Evolutionary conservation across 2,888 invertebrate genomes (phyloP), one percentile per base, ranked within the genome.

Genomic region (Fragum whitleyi): DNA sequence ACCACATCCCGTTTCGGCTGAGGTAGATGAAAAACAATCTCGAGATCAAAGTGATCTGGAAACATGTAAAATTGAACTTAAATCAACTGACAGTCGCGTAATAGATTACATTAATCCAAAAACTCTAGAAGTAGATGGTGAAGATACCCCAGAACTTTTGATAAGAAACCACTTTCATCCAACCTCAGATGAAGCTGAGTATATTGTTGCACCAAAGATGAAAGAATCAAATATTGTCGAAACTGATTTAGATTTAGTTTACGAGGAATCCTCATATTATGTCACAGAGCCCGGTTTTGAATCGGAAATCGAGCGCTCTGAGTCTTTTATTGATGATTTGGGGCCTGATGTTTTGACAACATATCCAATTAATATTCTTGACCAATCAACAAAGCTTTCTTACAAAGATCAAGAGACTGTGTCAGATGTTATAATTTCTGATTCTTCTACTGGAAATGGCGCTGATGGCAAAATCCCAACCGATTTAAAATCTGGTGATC

Each of bases 291-390:
- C 47, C n/a, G 23, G 23, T 57, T 23, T 3, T 57, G 83, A 82
- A 83, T 81, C 65, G 81, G 87, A 79, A 84, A 86, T 70, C 67
- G 72, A 72, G 23, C 47, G 77, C 69, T 23, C 70, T 26, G 70
- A 79, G 84, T 77, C 81, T 53, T 81, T 79, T 55, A 51, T 79
- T 57, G 57, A 26, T 3, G 26, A 21, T 26, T 57, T 57, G 3
- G 57, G 26, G 11, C 57, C 9, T 23, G 51, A 7, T 7, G 5
- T 3, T 9, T 36, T 36, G 32, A 36, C 3, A 36, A 36, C 3
- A 36, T 3, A 6, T 36, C 32, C 32, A 3, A 36, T 6, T 36
- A 9, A 9, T 36, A 3, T 3, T 36, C 5, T 9, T 9, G 32
- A 36, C 9, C 32, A 36, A 36, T 36, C 32, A 9, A 36, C 32